A percentile compares a stretch with the other conserved stretches of the same genome.
phyloP scores from a whole-genome alignment of 1,140 invertebrate genomes.

The Teleogryllus occipitalis region DNA sequence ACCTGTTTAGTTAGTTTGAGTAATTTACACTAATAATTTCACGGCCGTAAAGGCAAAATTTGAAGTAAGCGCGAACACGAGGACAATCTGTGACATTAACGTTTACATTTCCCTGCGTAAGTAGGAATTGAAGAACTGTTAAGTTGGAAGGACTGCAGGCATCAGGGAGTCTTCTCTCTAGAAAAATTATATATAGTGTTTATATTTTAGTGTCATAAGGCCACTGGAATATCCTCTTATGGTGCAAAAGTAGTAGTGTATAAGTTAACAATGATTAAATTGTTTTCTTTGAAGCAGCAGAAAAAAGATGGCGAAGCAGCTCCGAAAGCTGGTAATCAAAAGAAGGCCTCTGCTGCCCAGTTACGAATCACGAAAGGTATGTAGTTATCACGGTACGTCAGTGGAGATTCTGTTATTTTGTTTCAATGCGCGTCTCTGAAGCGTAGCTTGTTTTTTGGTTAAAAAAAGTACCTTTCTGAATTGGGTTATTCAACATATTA shows the following conservation, averaged over 20 bases:
- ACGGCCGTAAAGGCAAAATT: too few relatives aligned
- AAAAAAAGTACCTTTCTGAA: not conserved
- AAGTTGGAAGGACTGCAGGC: not conserved
- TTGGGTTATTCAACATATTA: slow-evolving; percentile 20
- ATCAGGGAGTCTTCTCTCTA: not conserved
- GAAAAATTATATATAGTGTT: slow-evolving; percentile 10
- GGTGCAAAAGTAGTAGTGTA: slow-evolving; percentile 12
- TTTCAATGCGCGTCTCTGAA: not conserved
- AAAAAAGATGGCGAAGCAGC: slow-evolving; percentile 90
- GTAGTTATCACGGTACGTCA: not conserved
- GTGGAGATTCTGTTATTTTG: not conserved
- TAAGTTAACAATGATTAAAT: slow-evolving; percentile 76
- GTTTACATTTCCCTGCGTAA: not conserved
- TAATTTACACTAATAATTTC: too few relatives aligned
- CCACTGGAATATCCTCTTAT: slow-evolving; percentile 5
- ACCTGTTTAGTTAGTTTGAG: too few relatives aligned
- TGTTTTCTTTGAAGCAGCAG: slow-evolving; percentile 95
- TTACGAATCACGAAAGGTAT: slow-evolving; percentile 94
- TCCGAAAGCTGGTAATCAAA: slow-evolving; percentile 66
- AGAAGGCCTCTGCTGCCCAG: slow-evolving; percentile 91
- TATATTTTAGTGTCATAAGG: slow-evolving; percentile 8
- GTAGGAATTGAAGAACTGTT: not conserved
- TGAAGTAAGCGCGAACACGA: too few relatives aligned
- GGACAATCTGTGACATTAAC: too few relatives aligned
- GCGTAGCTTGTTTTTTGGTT: not conserved